Conservation (phyloP, 2,888 invertebrate genomes). For the Caenorhabditis sulstoni region DNA sequence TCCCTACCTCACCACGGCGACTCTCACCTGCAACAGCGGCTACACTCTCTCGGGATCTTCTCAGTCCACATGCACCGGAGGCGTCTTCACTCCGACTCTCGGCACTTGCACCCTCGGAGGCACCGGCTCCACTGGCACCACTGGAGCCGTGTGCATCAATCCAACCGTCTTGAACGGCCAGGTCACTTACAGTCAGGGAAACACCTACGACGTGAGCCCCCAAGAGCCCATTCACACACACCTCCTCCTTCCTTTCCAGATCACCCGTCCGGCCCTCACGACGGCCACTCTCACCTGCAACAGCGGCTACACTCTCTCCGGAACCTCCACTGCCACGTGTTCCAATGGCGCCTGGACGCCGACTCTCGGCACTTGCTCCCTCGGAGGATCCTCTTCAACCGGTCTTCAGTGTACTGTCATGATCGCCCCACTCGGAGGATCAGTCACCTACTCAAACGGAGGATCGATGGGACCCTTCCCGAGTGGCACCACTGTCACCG, state of each 20-base stretch:
- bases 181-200: slow-evolving; percentile 47
- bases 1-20: slow-evolving; percentile 58
- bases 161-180: slow-evolving; percentile 38
- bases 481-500: slow-evolving; percentile 64
- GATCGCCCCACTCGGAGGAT: slow-evolving; percentile 56
- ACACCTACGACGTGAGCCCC: slow-evolving; percentile 36
- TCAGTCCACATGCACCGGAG: slow-evolving; percentile 34
- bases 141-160: slow-evolving; percentile 28
- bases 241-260: background rate
- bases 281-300: slow-evolving; percentile 59
- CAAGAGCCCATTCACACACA: background rate
- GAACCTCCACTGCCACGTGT: slow-evolving; percentile 32
- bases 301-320: slow-evolving; percentile 57
- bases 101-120: slow-evolving; percentile 51
- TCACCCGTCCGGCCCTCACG: slow-evolving; percentile 22
- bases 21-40: slow-evolving; percentile 67
- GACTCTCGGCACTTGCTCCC: slow-evolving; percentile 49
- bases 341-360: slow-evolving; percentile 47
- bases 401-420: slow-evolving; percentile 50
- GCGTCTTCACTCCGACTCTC: slow-evolving; percentile 57
- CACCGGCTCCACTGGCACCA: background rate
- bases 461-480: slow-evolving; percentile 62
- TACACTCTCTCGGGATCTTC: slow-evolving; percentile 47
- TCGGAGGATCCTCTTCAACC: slow-evolving; percentile 9
- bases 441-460: slow-evolving; percentile 53